phyloP scores from a whole-genome alignment of 2,113 vertebrate genomes.

The Nibea albiflora region DNA sequence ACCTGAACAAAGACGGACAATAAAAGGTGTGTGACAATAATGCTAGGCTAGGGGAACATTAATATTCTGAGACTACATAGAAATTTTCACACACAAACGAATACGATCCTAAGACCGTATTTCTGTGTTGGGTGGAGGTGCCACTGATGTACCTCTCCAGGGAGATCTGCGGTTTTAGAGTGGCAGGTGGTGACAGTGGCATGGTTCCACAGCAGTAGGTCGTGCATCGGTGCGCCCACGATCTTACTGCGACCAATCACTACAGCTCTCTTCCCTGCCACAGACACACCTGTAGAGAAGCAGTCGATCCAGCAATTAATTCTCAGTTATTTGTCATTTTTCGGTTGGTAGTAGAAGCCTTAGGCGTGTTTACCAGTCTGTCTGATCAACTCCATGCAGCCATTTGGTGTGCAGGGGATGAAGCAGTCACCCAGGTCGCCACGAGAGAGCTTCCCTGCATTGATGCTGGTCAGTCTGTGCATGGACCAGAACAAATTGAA shows the following conservation, averaged over 20 bases:
- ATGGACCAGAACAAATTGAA: constrained; percentile 6
- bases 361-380: constrained; percentile 86
- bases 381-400: constrained; percentile 97
- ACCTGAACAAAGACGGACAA: constrained; percentile 72
- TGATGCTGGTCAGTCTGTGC: constrained; percentile 92
- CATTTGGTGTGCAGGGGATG: constrained; percentile 96
- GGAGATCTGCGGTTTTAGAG: constrained; percentile 90
- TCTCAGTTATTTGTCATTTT: not conserved
- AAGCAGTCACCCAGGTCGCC: constrained; percentile 95
- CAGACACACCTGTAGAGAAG: constrained; percentile 85
- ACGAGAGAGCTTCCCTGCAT: constrained; percentile 95
- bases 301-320: not conserved
- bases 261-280: constrained; percentile 92
- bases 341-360: not conserved
- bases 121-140: too few relatives aligned
- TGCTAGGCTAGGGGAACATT: not conserved
- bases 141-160: constrained; percentile 86
- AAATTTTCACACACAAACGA: not conserved
- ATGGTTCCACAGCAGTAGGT: constrained; percentile 95
- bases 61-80: not conserved
- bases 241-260: constrained; percentile 98
- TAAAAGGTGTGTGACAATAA: not conserved
- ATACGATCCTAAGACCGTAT: not conserved
- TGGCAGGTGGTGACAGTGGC: constrained; percentile 98
- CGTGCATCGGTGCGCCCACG: constrained; percentile 97